Conservation (phyloP, 2,888 invertebrate genomes). For the Ennomos fuscantarius region DNA sequence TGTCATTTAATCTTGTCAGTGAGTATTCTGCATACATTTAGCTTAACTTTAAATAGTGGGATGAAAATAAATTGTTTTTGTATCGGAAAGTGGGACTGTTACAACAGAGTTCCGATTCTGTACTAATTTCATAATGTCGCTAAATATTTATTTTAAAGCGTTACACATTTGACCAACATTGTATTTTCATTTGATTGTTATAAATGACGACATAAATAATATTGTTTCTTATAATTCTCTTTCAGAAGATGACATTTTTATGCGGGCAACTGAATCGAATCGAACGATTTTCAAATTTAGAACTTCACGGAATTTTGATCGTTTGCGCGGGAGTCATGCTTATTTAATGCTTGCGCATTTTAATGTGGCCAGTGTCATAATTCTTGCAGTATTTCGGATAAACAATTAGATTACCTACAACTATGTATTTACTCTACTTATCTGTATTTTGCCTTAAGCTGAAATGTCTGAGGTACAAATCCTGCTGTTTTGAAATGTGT, state of each 20-base stretch:
- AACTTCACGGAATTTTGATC: conserved; percentile 23
- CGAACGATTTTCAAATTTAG: conserved; percentile 37
- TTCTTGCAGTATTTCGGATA: conserved; percentile 3
- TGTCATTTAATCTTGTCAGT: conserved; percentile 13
- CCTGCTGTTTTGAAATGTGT: conserved; percentile 38
- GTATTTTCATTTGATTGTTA: conserved; percentile 51
- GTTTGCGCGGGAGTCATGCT: conserved; percentile 11
- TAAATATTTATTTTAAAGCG: conserved; percentile 42
- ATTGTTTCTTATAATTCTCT: conserved; percentile 31
- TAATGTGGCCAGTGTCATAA: conserved; percentile 6
- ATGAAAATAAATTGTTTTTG: conserved; percentile 18
- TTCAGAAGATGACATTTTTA: conserved; percentile 34
- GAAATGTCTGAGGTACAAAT: conserved; percentile 31
- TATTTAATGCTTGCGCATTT: conserved; percentile 18
- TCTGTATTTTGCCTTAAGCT: conserved; percentile 9
- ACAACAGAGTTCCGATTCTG: conserved; percentile 34
- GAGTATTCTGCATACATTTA: conserved; percentile 2
- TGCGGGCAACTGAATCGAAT: conserved; percentile 35
- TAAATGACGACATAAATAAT: conserved; percentile 50
- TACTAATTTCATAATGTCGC: conserved; percentile 33
- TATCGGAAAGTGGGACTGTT: conserved; percentile 31
- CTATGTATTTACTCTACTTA: conserved; percentile 10
- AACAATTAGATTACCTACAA: conserved; percentile 6
- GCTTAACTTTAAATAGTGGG: conserved; percentile 21
- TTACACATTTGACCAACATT: conserved; percentile 47